phyloP scores from a whole-genome alignment of 1,140 invertebrate species.

The Phocides pigmalion region DNA sequence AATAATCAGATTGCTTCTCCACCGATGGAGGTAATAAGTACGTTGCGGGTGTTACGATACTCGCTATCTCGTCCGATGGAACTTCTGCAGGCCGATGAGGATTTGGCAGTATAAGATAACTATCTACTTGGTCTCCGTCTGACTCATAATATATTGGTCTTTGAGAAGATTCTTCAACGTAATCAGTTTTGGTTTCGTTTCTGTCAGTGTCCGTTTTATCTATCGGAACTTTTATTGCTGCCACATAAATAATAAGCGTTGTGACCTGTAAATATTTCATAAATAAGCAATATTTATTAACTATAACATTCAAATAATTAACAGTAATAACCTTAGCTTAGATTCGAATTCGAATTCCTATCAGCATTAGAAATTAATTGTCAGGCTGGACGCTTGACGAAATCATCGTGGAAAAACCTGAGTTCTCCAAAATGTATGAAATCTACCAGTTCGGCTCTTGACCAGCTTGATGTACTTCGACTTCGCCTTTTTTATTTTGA shows the following conservation, averaged over 20 bases:
- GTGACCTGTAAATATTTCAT: constrained; percentile 58
- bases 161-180: constrained; percentile 38
- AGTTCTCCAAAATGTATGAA: too few species aligned
- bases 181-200: constrained; percentile 32
- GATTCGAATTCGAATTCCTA: too few species aligned
- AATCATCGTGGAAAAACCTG: too few species aligned
- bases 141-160: constrained; percentile 55
- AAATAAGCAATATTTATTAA: too few species aligned
- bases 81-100: constrained; percentile 53
- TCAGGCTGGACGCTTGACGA: too few species aligned
- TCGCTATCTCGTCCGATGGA: constrained; percentile 44
- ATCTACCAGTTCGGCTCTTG: too few species aligned
- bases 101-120: constrained; percentile 62
- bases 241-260: constrained; percentile 37
- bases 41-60: constrained; percentile 55
- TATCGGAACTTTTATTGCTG: constrained; percentile 63
- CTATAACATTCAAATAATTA: too few species aligned
- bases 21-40: constrained; percentile 65
- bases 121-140: constrained; percentile 52
- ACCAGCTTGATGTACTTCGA: too few species aligned
- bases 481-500: too few species aligned
- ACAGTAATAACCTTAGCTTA: too few species aligned
- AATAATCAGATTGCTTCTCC: constrained; percentile 54
- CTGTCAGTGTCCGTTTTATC: constrained; percentile 48
- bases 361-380: too few species aligned